Evolutionary conservation across 2,113 vertebrate genomes (phyloP), one percentile per base, ranked within the genome.

Genomic region (Malaclemys terrapin): DNA sequence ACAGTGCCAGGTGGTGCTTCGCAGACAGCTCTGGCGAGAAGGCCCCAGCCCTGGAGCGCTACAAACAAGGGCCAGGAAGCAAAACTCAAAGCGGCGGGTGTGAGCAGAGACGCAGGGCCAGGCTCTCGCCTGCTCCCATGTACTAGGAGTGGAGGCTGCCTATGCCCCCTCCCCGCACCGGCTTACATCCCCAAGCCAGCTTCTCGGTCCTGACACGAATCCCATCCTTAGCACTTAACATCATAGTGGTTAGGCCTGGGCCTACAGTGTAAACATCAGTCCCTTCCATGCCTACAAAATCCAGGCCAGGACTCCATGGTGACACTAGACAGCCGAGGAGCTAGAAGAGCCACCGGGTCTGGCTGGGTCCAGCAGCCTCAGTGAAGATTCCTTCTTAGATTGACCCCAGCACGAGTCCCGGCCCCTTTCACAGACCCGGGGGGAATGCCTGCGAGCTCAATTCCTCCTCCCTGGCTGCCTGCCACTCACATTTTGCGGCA

Each of bases 1-100:
- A 29, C 17, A 5, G 19, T 1, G 27, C 80, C 10, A 8, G 45
- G 5, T 0, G 10, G 20, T 27, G 10, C 69, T 38, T n/a, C 1
- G 59, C 59, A 13, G 59, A 13, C 59, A 31, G 59, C 54, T 25
- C 54, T 25, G 54, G 24, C 1, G 9, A 25, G 8, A 57, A 27
- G 56, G 56, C 59, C 59, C 59, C 31, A 12, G 31, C 29, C 9
- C 25, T 50, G 56, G 22, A 50, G 82, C 11, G 10, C 10, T 5
- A 38, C 31, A 10, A 75, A 9, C 25, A 14, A 16, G 82, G 7
- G 54, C 5, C 62, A 19, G 35, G 62, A 69, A n/a, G 62, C 35
- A 17, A 69, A 69, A 19, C 31, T 7, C 31, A 69, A n/a, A 17
- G 31, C 8, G 2, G 16, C 0, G 3, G 14, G 35, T 5, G 29